Percentiles rank a stretch among this genome's conserved stretches.
phyloP scores from a whole-genome alignment of 1,140 invertebrate species.

The Conus betulinus region DNA sequence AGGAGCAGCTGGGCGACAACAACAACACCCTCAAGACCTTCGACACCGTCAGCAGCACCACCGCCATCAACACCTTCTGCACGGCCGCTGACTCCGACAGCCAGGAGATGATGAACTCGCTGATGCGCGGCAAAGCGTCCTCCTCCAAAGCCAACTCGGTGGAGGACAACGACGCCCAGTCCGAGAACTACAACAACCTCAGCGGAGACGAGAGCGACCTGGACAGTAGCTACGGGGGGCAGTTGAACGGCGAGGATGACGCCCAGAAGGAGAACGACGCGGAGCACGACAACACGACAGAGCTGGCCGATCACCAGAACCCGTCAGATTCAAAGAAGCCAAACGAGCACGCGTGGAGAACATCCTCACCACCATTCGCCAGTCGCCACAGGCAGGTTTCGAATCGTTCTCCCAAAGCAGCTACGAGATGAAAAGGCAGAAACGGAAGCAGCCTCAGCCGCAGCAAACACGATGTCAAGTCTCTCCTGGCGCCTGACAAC shows the following conservation, averaged over 20 bases:
- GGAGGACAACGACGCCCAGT: slow-evolving; percentile 47
- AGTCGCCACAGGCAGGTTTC: slow-evolving; percentile 81
- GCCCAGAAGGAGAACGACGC: slow-evolving; percentile 31
- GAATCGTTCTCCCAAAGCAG: slow-evolving; percentile 43
- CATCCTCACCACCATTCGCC: slow-evolving; percentile 93
- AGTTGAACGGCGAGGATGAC: slow-evolving; percentile 52
- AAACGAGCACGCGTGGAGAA: slow-evolving; percentile 95
- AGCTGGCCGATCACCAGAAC: slow-evolving; percentile 54
- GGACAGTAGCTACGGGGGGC: slow-evolving; percentile 44
- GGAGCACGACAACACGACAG: slow-evolving; percentile 59
- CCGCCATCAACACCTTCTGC: slow-evolving; percentile 49
- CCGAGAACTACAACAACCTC: slow-evolving; percentile 52
- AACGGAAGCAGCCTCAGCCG: slow-evolving; percentile 97
- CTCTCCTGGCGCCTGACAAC: slow-evolving; percentile 58
- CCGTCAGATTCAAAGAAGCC: slow-evolving; percentile 79
- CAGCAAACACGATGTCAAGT: slow-evolving; percentile 89
- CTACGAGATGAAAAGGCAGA: slow-evolving; percentile 88
- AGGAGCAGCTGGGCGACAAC: slow-evolving; percentile 77
- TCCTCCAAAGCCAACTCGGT: slow-evolving; percentile 46
- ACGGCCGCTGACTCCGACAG: slow-evolving; percentile 73
- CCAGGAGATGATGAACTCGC: slow-evolving; percentile 44
- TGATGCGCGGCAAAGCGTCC: slow-evolving; percentile 31
- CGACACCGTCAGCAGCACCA: slow-evolving; percentile 70
- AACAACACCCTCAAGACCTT: slow-evolving; percentile 53
- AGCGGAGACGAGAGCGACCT: slow-evolving; percentile 58